phyloP scores from a whole-genome alignment of 1,140 invertebrate species.

The Reticulitermes speratus region DNA sequence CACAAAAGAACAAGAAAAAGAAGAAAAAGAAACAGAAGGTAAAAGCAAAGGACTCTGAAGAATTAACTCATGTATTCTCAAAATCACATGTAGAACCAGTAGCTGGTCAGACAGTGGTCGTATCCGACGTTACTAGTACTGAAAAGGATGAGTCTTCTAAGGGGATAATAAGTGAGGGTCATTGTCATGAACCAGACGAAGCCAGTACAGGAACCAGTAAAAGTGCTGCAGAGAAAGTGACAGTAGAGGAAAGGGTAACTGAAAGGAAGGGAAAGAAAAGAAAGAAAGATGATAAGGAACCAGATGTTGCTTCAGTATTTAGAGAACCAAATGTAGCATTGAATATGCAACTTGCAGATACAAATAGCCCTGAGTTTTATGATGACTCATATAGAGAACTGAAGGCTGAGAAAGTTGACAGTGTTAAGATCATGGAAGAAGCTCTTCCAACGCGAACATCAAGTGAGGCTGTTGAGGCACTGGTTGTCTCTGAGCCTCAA shows the following conservation, averaged over 20 bases:
- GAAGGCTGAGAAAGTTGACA: background rate
- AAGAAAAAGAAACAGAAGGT: conserved; percentile 58
- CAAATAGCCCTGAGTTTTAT: no score
- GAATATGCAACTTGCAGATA: no score
- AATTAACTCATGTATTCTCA: conserved; percentile 43
- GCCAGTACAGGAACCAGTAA: conserved; percentile 36
- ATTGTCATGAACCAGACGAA: background rate
- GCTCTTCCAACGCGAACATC: background rate
- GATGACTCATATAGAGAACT: background rate
- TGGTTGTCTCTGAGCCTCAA: background rate
- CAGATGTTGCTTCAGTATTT: background rate
- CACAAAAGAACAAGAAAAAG: conserved; percentile 48
- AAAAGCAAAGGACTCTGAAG: conserved; percentile 47
- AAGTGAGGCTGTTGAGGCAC: background rate
- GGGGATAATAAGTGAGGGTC: background rate
- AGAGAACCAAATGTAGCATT: background rate
- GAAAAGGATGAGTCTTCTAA: no score
- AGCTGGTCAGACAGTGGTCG: background rate
- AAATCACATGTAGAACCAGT: conserved; percentile 42
- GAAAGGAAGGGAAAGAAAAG: conserved; percentile 35
- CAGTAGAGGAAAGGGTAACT: no score
- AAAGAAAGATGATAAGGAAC: conserved; percentile 44
- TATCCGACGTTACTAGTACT: background rate
- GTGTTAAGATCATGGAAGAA: background rate
- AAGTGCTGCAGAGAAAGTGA: background rate